Evolutionary conservation across 2,888 invertebrate genomes (phyloP).

Genomic region (Lepidochitona cinerea): DNA sequence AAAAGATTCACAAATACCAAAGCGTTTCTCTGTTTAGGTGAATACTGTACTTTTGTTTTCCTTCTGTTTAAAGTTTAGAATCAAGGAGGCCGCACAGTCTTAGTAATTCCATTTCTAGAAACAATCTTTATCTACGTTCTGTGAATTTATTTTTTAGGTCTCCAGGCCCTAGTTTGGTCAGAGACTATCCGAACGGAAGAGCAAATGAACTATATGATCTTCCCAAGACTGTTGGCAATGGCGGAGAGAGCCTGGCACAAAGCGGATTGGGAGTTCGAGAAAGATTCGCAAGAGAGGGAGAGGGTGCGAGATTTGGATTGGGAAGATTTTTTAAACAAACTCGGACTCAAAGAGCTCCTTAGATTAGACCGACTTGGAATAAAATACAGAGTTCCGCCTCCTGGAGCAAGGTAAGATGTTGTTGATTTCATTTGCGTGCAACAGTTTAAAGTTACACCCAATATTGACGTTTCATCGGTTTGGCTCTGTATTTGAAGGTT

Average conservation of each 20-base stretch:
- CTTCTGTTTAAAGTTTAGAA: too few species aligned
- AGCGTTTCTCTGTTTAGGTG: too few species aligned
- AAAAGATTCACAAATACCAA: too few species aligned
- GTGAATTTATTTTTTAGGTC: not conserved
- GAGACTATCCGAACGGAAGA: conserved; percentile 14
- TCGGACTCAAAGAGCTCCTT: conserved; percentile 33
- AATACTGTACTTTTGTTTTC: too few species aligned
- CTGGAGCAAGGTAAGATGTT: conserved; percentile 14
- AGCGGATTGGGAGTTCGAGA: conserved; percentile 27
- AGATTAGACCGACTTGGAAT: conserved; percentile 31
- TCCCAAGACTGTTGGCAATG: conserved; percentile 19
- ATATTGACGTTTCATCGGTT: too few species aligned
- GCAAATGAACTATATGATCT: conserved; percentile 8
- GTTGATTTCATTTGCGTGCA: too few species aligned
- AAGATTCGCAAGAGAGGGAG: not conserved
- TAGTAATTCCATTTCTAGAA: too few species aligned
- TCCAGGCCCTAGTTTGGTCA: conserved; percentile 13
- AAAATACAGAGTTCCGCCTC: conserved; percentile 31
- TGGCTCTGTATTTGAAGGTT: too few species aligned
- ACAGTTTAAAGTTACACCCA: too few species aligned
- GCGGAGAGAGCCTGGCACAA: conserved; percentile 37
- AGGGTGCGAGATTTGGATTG: conserved; percentile 22
- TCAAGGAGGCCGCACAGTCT: too few species aligned
- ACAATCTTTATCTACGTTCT: too few species aligned
- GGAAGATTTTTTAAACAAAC: conserved; percentile 28